A percentile compares a stretch with the other conserved stretches of the same genome.
phyloP scores from a whole-genome alignment of 2,113 vertebrate species.

The Catagonus wagneri region DNA sequence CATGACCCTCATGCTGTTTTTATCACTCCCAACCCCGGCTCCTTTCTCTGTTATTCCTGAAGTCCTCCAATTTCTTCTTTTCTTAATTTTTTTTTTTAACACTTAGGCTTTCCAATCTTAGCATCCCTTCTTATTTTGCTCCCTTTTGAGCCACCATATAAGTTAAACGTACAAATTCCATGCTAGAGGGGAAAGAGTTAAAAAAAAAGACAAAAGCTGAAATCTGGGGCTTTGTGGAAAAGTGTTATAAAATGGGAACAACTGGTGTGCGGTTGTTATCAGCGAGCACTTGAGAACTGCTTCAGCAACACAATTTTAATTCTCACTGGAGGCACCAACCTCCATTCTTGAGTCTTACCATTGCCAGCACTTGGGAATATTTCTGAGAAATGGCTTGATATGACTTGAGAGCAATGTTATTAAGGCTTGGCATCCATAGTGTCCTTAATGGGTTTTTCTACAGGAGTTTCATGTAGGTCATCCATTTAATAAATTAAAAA shows the following conservation, averaged over 20 bases:
- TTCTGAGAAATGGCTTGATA: neutral
- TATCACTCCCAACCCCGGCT: neutral
- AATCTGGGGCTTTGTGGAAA: neutral
- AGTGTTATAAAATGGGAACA: neutral
- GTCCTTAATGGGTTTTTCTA: conserved; percentile 2
- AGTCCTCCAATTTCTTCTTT: neutral
- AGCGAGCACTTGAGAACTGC: neutral
- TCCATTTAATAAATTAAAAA: conserved; percentile 18
- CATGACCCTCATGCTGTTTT: neutral
- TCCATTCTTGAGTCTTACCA: neutral
- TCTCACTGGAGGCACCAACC: neutral
- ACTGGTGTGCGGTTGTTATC: neutral
- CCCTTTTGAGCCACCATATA: neutral
- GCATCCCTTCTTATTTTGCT: neutral
- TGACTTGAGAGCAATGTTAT: neutral
- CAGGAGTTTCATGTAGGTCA: neutral
- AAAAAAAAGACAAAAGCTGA: neutral
- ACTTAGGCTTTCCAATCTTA: neutral
- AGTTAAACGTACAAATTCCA: neutral
- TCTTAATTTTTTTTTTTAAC: neutral
- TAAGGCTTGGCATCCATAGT: neutral
- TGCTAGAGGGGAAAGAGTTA: neutral
- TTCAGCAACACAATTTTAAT: conserved; percentile 33
- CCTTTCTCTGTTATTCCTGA: neutral
- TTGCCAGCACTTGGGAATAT: neutral